These are phyloP conservation scores for Scaptomyza reducta DNA, from an alignment of 2,888 invertebrate genomes.

Conservation along the genomic window DNA sequence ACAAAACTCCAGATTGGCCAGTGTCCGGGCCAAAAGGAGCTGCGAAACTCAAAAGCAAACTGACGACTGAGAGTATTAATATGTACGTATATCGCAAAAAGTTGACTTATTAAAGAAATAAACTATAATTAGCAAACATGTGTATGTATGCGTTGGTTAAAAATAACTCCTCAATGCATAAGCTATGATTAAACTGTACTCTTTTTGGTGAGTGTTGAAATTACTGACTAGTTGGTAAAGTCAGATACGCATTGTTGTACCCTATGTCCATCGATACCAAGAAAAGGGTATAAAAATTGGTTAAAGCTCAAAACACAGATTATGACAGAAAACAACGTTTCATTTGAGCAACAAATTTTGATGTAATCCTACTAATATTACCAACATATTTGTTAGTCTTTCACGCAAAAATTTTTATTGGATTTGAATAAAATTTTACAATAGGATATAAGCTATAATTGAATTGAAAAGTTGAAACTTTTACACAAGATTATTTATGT, in stretches of 20 bases:
- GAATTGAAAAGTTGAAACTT: too few relatives aligned
- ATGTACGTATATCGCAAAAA: constrained; percentile 18
- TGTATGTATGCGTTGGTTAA: constrained; percentile 26
- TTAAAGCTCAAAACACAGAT: too few relatives aligned
- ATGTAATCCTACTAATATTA: too few relatives aligned
- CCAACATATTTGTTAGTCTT: too few relatives aligned
- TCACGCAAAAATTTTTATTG: too few relatives aligned
- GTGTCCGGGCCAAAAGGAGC: constrained; percentile 51
- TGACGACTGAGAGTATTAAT: constrained; percentile 8
- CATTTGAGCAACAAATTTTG: too few relatives aligned
- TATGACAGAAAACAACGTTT: too few relatives aligned
- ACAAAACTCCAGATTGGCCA: constrained; percentile 10
- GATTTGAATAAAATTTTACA: too few relatives aligned
- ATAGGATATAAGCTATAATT: too few relatives aligned
- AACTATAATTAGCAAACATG: constrained; percentile 66
- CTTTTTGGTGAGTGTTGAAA: constrained; percentile 37
- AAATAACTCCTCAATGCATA: constrained; percentile 24
- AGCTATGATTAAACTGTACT: constrained; percentile 43
- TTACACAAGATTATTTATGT: too few relatives aligned
- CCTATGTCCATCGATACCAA: not conserved
- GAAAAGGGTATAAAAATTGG: not conserved
- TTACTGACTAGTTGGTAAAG: constrained; percentile 13
- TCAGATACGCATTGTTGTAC: constrained; percentile 49
- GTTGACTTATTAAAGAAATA: constrained; percentile 68
- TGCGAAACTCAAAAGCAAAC: constrained; percentile 55